phyloP scores from a whole-genome alignment of 1,140 invertebrate species.

The Caenorhabditis inopinata region DNA sequence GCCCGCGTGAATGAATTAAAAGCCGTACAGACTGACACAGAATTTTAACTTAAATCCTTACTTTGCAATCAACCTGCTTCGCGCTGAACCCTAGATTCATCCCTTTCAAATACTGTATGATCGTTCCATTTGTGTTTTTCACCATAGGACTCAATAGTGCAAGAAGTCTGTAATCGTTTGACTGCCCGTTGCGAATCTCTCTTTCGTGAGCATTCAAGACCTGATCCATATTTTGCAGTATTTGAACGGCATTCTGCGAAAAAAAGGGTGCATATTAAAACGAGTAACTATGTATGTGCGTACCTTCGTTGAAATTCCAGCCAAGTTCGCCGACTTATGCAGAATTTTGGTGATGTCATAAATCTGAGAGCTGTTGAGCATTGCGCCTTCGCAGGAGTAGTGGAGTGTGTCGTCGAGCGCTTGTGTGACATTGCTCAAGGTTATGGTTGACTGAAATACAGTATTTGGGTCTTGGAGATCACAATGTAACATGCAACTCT shows the following conservation, averaged over 20 bases:
- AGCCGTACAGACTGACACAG: too few relatives aligned
- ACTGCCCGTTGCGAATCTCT: background rate
- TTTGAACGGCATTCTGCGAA: background rate
- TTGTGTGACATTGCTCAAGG: constrained; percentile 13
- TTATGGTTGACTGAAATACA: too few relatives aligned
- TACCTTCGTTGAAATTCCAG: background rate
- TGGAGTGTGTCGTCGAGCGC: constrained; percentile 15
- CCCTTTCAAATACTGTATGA: constrained; percentile 13
- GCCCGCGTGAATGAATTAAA: too few relatives aligned
- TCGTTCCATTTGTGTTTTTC: background rate
- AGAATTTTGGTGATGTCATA: constrained; percentile 26
- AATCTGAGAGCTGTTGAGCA: constrained; percentile 3
- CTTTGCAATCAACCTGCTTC: background rate
- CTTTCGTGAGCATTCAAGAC: background rate
- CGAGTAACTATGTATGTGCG: background rate
- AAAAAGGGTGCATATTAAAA: background rate
- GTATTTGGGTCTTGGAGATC: too few relatives aligned
- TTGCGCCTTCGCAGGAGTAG: background rate
- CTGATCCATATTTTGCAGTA: constrained; percentile 32
- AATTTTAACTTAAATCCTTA: background rate
- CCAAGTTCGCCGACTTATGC: constrained; percentile 19
- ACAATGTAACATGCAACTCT: too few relatives aligned
- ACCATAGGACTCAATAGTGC: constrained; percentile 5
- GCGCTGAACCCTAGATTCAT: constrained; percentile 21
- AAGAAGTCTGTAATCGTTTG: background rate